A percentile compares a stretch with the other conserved stretches of the same genome.
phyloP scores from a whole-genome alignment of 1,140 invertebrate species.

The Pomacea maculata region DNA sequence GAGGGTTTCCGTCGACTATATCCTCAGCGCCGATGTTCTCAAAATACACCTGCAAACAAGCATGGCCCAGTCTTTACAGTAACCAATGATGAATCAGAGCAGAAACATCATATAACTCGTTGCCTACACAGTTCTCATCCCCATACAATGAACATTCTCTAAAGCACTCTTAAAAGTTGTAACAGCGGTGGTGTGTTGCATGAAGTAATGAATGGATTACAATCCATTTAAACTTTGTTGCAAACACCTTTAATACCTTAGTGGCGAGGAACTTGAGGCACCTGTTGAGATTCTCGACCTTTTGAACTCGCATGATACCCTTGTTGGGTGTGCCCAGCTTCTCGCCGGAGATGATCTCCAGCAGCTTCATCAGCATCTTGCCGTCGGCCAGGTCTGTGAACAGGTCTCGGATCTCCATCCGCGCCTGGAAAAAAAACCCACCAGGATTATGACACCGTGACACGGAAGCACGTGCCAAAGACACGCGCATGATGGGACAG shows the following conservation, averaged over 20 bases:
- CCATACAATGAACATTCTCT: no score
- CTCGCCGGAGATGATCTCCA: conserved; percentile 99
- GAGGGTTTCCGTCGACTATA: conserved; percentile 95
- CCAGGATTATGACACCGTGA: not conserved
- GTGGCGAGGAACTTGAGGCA: conserved; percentile 96
- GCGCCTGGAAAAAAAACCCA: conserved; percentile 46
- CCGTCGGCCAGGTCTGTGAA: conserved; percentile 97
- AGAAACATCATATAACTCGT: no score
- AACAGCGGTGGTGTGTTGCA: no score
- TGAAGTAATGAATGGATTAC: no score
- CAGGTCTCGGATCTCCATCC: conserved; percentile 85
- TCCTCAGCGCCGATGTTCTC: conserved; percentile 99
- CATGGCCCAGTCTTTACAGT: no score
- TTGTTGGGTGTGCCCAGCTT: conserved; percentile 96
- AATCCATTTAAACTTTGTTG: not conserved
- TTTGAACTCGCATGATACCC: conserved; percentile 97
- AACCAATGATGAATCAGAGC: no score
- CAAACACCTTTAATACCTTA: conserved; percentile 75
- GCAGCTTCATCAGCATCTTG: conserved; percentile 91
- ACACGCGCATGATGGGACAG: no score
- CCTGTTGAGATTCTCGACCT: conserved; percentile 99
- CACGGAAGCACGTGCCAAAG: no score
- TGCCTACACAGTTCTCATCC: no score
- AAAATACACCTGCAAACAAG: conserved; percentile 79
- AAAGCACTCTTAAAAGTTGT: no score